Conservation (phyloP, 2,797 vertebrate genomes). For the Falco biarmicus region DNA sequence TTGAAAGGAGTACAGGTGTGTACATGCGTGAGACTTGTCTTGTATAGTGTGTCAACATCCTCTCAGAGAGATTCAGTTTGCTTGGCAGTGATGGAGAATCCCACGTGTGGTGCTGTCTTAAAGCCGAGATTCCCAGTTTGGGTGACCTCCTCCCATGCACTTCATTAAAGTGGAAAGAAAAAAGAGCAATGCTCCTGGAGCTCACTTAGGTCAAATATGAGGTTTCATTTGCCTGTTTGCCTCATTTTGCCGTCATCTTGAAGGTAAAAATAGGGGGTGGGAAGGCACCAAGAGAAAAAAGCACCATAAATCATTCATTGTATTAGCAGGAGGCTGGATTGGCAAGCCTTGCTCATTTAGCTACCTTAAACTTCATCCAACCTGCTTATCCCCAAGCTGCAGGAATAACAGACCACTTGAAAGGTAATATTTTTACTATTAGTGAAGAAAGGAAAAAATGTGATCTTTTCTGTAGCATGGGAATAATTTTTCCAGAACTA, state of each 20-base stretch:
- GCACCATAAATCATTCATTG: slow-evolving; percentile 55
- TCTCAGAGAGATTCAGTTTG: neutral
- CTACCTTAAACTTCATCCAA: slow-evolving; percentile 66
- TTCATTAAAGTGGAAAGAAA: neutral
- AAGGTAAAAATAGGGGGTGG: slow-evolving; percentile 54
- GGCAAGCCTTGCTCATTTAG: slow-evolving; percentile 60
- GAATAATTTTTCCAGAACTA: slow-evolving; percentile 72
- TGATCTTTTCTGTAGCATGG: slow-evolving; percentile 57
- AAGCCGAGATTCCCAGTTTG: fast-evolving
- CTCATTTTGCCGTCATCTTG: slow-evolving; percentile 38
- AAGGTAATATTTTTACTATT: slow-evolving; percentile 71
- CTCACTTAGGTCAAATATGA: neutral
- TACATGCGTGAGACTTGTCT: neutral
- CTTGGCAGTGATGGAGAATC: neutral
- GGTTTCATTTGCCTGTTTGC: slow-evolving; percentile 7
- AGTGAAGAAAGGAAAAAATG: slow-evolving; percentile 75
- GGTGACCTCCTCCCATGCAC: neutral
- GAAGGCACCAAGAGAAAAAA: slow-evolving; percentile 32
- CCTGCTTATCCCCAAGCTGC: slow-evolving; percentile 65
- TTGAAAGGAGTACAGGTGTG: neutral
- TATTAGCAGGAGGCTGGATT: slow-evolving; percentile 54
- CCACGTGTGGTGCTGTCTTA: neutral
- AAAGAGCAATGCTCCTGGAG: slow-evolving; percentile 7
- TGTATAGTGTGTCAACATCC: neutral
- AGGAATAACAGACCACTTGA: slow-evolving; percentile 71